Conservation (phyloP, 2,113 vertebrate species). For the Spea bombifrons region DNA sequence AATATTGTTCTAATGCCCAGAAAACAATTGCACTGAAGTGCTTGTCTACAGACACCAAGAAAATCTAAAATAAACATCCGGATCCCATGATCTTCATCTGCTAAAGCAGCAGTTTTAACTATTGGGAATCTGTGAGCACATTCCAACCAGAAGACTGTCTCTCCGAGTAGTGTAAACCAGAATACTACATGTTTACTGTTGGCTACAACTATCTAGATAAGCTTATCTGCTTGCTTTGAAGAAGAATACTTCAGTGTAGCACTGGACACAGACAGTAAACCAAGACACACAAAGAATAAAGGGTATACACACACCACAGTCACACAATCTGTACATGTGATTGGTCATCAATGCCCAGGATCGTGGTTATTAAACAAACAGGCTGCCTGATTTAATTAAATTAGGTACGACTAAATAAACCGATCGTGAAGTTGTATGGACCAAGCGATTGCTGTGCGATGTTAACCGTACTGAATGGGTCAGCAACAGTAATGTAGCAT, state of each 20-base stretch:
- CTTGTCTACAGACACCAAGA: constrained; percentile 36
- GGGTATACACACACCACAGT: background rate
- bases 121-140: background rate
- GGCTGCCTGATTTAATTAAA: no score
- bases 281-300: background rate
- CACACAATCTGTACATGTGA: no score
- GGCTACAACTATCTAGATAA: background rate
- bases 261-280: background rate
- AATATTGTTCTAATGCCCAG: constrained; percentile 19
- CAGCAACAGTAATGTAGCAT: no score
- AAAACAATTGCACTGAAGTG: constrained; percentile 29
- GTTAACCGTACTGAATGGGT: no score
- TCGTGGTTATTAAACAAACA: no score
- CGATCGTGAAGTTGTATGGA: no score
- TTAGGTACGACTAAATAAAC: no score
- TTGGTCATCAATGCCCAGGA: no score
- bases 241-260: background rate
- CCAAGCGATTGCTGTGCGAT: no score
- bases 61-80: constrained; percentile 40
- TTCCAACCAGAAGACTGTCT: background rate
- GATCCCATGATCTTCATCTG: constrained; percentile 44
- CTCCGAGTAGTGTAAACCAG: background rate
- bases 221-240: constrained; percentile 7
- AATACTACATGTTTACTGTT: background rate
- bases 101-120: background rate